These are phyloP conservation scores for Strongylocentrotus purpuratus DNA, from an alignment of 35 echinoderm and acorn worm genomes.

Conservation along the genomic window DNA sequence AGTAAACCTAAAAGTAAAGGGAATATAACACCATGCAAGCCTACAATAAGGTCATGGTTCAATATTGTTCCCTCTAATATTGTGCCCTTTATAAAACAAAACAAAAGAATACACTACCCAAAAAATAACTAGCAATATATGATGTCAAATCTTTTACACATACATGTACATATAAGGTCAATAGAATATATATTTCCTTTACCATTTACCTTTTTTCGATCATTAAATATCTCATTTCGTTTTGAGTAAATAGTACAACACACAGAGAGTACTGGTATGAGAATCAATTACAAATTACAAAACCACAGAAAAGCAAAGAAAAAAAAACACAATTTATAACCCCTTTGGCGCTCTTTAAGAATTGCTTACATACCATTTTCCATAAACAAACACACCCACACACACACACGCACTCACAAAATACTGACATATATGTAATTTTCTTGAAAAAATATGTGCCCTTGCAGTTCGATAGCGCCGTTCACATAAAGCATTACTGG, in stretches of 20 bases:
- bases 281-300: not conserved
- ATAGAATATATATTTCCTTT: not conserved
- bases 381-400: not conserved
- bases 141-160: not conserved
- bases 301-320: not conserved
- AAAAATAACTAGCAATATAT: too few species aligned
- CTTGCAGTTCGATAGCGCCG: not conserved
- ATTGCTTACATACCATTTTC: not conserved
- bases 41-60: too few species aligned
- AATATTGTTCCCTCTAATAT: too few species aligned
- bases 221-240: not conserved
- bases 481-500: not conserved
- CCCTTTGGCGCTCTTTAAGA: not conserved
- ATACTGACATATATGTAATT: not conserved
- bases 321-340: not conserved
- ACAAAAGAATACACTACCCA: too few species aligned
- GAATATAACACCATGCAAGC: too few species aligned
- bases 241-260: constrained; percentile 12
- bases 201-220: not conserved
- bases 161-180: not conserved
- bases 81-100: too few species aligned
- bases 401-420: not conserved
- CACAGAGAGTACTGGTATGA: not conserved
- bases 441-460: too few species aligned
- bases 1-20: too few species aligned